Percentiles rank a stretch among this genome's conserved stretches.
These are phyloP conservation scores for Eueides isabella DNA, from an alignment of 1,140 invertebrate species.

Conservation along the genomic window DNA sequence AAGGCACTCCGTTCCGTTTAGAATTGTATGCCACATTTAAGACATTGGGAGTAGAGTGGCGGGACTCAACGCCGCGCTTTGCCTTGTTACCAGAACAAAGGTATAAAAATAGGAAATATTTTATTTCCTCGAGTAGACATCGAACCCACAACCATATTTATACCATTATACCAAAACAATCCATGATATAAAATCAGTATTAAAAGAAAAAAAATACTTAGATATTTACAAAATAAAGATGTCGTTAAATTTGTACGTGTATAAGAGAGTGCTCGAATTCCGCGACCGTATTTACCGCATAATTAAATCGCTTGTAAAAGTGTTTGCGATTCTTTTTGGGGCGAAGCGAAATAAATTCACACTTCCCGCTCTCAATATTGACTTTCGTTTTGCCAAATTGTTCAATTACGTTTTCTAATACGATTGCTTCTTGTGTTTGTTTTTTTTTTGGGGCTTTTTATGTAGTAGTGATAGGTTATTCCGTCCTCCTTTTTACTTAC, in stretches of 20 bases:
- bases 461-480: no score
- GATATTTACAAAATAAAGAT: background rate
- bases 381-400: constrained; percentile 10
- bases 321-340: constrained; percentile 31
- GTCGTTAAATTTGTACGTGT: constrained; percentile 8
- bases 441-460: background rate
- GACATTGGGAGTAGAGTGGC: no score
- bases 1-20: no score
- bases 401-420: constrained; percentile 2
- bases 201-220: background rate
- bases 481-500: no score
- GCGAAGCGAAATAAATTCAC: constrained; percentile 22
- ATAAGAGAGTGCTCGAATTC: constrained; percentile 26
- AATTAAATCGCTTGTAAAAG: constrained; percentile 30
- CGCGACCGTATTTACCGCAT: constrained; percentile 31
- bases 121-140: no score
- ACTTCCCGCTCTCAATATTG: constrained; percentile 12
- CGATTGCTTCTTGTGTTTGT: background rate
- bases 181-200: no score
- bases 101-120: no score
- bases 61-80: no score
- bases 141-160: no score
- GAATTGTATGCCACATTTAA: no score
- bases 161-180: no score
- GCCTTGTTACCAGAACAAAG: no score